Base-by-base conservation (phyloP, 2,888 invertebrate species). In the Periphyllus acericola region DNA sequence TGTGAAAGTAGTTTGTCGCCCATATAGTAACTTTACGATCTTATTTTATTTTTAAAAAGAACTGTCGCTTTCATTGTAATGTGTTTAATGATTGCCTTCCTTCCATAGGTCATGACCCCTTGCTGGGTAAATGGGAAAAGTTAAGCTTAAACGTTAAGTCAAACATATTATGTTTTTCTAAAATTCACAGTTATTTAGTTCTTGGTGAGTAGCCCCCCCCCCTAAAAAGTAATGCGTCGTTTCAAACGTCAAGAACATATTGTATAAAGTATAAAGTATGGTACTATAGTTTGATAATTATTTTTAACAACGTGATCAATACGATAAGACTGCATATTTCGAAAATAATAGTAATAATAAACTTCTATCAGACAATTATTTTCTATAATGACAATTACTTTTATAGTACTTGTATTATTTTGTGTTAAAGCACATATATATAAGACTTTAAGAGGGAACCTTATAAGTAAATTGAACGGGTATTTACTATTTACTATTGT, bases 1-100 rank as follows among this genome's bases (percentile, higher is more conserved):
- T 81, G 87, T 87, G 87, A 87, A 87, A 87, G 87, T 87, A 81
- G 80, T 74, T 80, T 25, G 75, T 76, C 75, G 36, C 40, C 66
- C n/a, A n/a, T n/a, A n/a, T 75, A 74, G 36, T 34, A 74, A 74
- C 60, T 86, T 81, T 74, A 81, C 32, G 72, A 80, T 87, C 55
- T 72, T 80, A 32, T 72, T 52, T 40, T 78, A 55, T 68, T 72
- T 74, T 29, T 60, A 60, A 29, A 29, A 68, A 46, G 40, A 74
- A 80, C 74, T 87, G 81, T 87, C 72, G 74, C 87, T 87, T 81
- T 87, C 87, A 66, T 87, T 46, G 1, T 81, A 72, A 81, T 66
- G 40, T 72, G 19, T 74, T 71, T 40, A 55, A 80, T 32, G 46
- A 68, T 68, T 36, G 75, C 29, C 66, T 84, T 78, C 19, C 29